Evolutionary conservation across 1,140 invertebrate species (phyloP).

Genomic region (Cryptotermes secundus): DNA sequence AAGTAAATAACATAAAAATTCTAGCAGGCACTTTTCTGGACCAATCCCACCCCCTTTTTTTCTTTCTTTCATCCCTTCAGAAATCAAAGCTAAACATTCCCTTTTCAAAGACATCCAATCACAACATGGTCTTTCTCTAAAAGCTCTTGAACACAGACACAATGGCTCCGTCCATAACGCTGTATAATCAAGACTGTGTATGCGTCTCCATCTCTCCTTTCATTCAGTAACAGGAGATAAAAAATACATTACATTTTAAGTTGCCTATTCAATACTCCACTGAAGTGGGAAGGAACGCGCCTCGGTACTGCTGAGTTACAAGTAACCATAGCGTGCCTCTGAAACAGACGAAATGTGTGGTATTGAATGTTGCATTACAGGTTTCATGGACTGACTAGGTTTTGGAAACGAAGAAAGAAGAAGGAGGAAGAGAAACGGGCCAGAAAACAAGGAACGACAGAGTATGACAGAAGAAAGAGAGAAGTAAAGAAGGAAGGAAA

Average conservation of each 20-base stretch:
- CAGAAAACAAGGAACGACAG: too few relatives aligned
- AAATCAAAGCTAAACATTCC: constrained; percentile 17
- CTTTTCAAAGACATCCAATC: constrained; percentile 7
- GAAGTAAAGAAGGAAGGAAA: background rate
- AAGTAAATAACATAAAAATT: constrained; percentile 30
- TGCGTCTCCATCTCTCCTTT: background rate
- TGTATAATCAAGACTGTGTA: background rate
- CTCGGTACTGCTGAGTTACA: background rate
- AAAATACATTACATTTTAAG: background rate
- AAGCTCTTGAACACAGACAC: constrained; percentile 2
- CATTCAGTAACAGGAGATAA: background rate
- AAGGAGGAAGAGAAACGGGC: background rate
- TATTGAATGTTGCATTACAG: too few relatives aligned
- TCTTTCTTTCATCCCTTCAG: constrained; percentile 10
- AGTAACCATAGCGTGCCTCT: too few relatives aligned
- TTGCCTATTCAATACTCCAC: background rate
- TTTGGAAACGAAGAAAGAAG: too few relatives aligned
- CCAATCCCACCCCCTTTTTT: background rate
- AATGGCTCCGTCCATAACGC: background rate
- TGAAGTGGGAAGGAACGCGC: background rate
- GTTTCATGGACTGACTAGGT: too few relatives aligned
- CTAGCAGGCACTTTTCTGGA: constrained; percentile 21
- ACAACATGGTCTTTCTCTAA: constrained; percentile 2
- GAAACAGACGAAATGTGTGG: too few relatives aligned
- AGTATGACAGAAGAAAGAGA: too few relatives aligned